Evolutionary conservation across 2,797 vertebrate genomes (phyloP).

Genomic region (Hybognathus amarus): DNA sequence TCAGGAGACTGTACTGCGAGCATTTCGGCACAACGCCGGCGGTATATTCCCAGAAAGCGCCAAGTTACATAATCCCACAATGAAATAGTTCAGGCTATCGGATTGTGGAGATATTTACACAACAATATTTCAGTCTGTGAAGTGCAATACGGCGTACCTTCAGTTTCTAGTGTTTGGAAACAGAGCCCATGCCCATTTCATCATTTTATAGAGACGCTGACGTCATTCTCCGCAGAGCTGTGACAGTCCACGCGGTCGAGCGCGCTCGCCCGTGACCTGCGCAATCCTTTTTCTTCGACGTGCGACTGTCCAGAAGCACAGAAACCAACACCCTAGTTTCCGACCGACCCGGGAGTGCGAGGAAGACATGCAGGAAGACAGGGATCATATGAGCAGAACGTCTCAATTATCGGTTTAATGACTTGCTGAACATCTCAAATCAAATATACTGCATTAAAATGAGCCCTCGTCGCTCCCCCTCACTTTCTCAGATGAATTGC

Average conservation of each 20-base stretch:
- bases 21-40: constrained; percentile 9
- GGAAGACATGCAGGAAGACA: neutral
- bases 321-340: constrained; percentile 21
- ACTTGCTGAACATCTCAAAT: constrained; percentile 45
- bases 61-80: constrained; percentile 23
- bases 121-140: neutral
- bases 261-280: constrained; percentile 50
- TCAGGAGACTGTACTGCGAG: constrained; percentile 34
- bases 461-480: constrained; percentile 9
- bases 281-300: constrained; percentile 19
- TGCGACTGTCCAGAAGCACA: constrained; percentile 12
- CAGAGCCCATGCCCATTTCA: neutral
- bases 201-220: constrained; percentile 45
- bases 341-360: neutral
- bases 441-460: constrained; percentile 46
- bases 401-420: constrained; percentile 47
- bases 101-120: constrained; percentile 6
- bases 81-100: constrained; percentile 9
- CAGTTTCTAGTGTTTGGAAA: constrained; percentile 8
- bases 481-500: neutral
- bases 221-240: constrained; percentile 57
- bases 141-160: neutral
- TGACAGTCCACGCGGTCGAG: constrained; percentile 41
- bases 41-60: constrained; percentile 53
- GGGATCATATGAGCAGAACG: constrained; percentile 19